Conservation (phyloP, 2,113 vertebrate genomes). For the Xiphophorus couchianus region DNA sequence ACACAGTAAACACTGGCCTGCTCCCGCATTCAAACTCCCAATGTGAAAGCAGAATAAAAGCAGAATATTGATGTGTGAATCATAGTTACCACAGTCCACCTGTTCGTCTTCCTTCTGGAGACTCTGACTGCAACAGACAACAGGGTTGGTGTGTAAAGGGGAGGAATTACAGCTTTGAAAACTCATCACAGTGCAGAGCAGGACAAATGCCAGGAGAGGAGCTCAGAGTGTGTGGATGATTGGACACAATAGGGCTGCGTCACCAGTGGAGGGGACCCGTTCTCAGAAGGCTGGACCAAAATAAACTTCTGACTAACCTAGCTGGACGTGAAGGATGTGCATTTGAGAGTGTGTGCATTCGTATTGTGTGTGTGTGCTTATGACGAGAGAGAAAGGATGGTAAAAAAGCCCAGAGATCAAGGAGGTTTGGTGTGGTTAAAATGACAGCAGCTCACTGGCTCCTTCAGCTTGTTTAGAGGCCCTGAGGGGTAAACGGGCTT, state of each 20-base stretch:
- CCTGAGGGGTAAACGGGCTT: conserved; percentile 26
- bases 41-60: not conserved
- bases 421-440: conserved; percentile 31
- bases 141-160: conserved; percentile 7
- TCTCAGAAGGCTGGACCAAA: conserved; percentile 52
- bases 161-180: conserved; percentile 16
- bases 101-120: conserved; percentile 74
- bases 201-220: conserved; percentile 9
- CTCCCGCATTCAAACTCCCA: not conserved
- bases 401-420: conserved; percentile 49
- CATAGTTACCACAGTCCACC: conserved; percentile 78
- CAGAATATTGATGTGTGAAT: not conserved
- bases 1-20: not conserved
- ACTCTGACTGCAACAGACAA: conserved; percentile 70
- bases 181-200: not conserved
- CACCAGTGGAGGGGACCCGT: conserved; percentile 29
- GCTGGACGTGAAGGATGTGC: conserved; percentile 22
- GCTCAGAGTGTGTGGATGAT: conserved; percentile 4
- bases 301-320: conserved; percentile 51
- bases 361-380: not conserved
- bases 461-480: conserved; percentile 47
- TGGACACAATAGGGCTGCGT: conserved; percentile 53
- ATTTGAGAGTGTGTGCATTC: not conserved
- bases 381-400: conserved; percentile 42
- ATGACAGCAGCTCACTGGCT: conserved; percentile 29